phyloP scores from a whole-genome alignment of 2,888 invertebrate genomes.

The Panzeria rudis region DNA sequence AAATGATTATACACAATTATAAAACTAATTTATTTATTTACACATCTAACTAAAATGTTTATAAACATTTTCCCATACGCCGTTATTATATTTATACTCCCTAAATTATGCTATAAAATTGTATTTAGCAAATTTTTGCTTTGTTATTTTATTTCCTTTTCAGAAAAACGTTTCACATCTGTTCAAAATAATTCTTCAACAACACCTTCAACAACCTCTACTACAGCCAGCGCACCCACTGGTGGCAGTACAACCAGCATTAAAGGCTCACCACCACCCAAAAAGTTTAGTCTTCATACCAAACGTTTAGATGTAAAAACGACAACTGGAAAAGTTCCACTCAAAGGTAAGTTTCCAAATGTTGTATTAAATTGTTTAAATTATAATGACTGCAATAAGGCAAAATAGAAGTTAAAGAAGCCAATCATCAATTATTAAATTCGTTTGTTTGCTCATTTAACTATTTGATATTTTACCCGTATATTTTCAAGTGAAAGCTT shows the following conservation, averaged over 20 bases:
- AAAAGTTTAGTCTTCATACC: constrained; percentile 74
- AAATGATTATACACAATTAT: no score
- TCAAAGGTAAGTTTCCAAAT: constrained; percentile 71
- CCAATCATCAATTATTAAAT: not conserved
- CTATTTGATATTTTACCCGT: not conserved
- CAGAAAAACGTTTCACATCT: constrained; percentile 73
- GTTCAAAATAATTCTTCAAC: constrained; percentile 66
- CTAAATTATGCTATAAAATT: constrained; percentile 57
- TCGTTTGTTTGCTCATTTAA: not conserved
- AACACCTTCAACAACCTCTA: constrained; percentile 67
- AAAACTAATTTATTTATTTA: no score
- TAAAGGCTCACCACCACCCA: constrained; percentile 76
- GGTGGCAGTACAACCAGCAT: constrained; percentile 73
- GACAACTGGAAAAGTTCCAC: constrained; percentile 57
- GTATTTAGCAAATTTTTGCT: not conserved
- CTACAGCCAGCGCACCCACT: constrained; percentile 72
- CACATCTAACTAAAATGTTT: no score
- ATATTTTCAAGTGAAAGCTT: no score
- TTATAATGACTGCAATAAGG: not conserved
- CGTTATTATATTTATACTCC: not conserved
- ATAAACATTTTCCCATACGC: constrained; percentile 40
- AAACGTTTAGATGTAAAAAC: constrained; percentile 66
- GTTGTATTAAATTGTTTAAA: not conserved
- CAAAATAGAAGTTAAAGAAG: not conserved
- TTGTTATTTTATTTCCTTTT: constrained; percentile 13